Evolutionary conservation across 2,888 invertebrate species (phyloP).

Genomic region (Luperina nickerlii): DNA sequence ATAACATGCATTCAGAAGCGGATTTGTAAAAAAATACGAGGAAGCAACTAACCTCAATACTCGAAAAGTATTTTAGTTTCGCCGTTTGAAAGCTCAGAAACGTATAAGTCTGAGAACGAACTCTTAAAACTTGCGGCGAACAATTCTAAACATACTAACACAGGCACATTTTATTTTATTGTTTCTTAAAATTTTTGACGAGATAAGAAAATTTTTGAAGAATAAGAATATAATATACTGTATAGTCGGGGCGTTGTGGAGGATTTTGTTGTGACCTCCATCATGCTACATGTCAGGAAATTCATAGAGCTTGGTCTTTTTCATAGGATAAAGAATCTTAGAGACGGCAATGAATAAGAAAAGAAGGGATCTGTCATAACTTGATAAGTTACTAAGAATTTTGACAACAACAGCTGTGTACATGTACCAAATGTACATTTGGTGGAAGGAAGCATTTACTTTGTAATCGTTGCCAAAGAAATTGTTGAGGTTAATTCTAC

Average conservation of each 20-base stretch:
- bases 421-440: background rate
- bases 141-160: slow-evolving; percentile 32
- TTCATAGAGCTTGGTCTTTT: slow-evolving; percentile 22
- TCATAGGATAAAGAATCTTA: slow-evolving; percentile 11
- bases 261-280: background rate
- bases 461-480: background rate
- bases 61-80: slow-evolving; percentile 41
- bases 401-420: background rate
- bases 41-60: slow-evolving; percentile 48
- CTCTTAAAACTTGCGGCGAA: slow-evolving; percentile 36
- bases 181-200: slow-evolving; percentile 37
- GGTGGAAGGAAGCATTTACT: background rate
- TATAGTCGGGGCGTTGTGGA: background rate
- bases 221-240: slow-evolving; percentile 4
- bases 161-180: slow-evolving; percentile 32
- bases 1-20: slow-evolving; percentile 46
- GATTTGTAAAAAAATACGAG: slow-evolving; percentile 52
- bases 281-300: background rate
- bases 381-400: background rate
- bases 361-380: background rate
- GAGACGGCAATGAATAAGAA: background rate
- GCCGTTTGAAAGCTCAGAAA: slow-evolving; percentile 36
- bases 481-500: background rate
- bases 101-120: slow-evolving; percentile 26
- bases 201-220: slow-evolving; percentile 10